phyloP scores from a whole-genome alignment of 2,888 invertebrate genomes.

The Trissolcus brochymenae region DNA sequence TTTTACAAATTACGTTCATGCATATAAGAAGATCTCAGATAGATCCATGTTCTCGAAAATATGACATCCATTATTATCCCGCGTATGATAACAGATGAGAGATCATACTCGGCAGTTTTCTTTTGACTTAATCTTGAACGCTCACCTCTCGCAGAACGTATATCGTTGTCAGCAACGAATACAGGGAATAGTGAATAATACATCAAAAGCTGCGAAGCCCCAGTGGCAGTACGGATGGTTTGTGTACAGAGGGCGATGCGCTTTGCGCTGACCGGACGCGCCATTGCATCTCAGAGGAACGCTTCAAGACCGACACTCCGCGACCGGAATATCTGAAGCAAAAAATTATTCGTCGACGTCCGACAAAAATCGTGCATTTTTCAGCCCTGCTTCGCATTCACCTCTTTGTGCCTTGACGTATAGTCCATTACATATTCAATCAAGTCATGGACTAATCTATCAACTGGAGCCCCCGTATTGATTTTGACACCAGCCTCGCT shows the following conservation, averaged over 20 bases:
- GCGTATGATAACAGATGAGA: conserved; percentile 15
- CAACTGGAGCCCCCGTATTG: conserved; percentile 39
- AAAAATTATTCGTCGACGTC: conserved; percentile 30
- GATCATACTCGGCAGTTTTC: conserved; percentile 37
- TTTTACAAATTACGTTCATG: background rate
- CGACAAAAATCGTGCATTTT: conserved; percentile 29
- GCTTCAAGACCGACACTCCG: conserved; percentile 19
- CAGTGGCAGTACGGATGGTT: conserved; percentile 29
- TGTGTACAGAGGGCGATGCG: conserved; percentile 31
- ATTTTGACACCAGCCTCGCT: conserved; percentile 31
- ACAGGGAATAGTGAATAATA: conserved; percentile 66
- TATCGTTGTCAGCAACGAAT: conserved; percentile 57
- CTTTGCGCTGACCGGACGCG: conserved; percentile 49
- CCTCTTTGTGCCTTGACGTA: conserved; percentile 27
- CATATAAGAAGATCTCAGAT: background rate
- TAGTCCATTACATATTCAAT: conserved; percentile 40
- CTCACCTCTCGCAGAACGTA: conserved; percentile 45
- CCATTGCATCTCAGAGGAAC: conserved; percentile 41
- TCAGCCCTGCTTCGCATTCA: conserved; percentile 33
- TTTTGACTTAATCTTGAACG: conserved; percentile 60
- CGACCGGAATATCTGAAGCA: conserved; percentile 41
- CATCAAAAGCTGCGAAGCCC: conserved; percentile 63
- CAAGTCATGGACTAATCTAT: conserved; percentile 44
- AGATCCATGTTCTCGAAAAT: conserved; percentile 11
- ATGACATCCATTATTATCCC: conserved; percentile 19